These are phyloP conservation scores for Coendou prehensilis DNA, from an alignment of 2,797 vertebrate species.

Conservation along the genomic window DNA sequence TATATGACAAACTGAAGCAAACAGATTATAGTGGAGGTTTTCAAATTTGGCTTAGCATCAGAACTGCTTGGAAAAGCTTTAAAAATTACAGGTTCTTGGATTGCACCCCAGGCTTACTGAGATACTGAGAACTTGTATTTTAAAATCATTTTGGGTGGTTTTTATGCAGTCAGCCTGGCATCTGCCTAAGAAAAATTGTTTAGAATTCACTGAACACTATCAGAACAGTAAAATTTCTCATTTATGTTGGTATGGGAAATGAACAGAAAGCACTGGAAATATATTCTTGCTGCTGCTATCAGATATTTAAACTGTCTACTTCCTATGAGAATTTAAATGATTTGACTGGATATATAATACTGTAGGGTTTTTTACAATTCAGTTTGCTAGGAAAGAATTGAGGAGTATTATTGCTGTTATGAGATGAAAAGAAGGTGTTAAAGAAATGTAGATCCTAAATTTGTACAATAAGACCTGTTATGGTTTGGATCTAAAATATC, in stretches of 20 bases:
- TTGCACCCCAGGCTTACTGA: not conserved
- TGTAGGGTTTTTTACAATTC: not conserved
- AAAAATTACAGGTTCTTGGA: constrained; percentile 24
- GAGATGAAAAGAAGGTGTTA: not conserved
- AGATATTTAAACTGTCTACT: constrained; percentile 2
- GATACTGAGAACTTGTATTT: not conserved
- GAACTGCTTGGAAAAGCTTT: constrained; percentile 33
- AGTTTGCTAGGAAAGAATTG: not conserved
- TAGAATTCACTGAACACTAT: constrained; percentile 43
- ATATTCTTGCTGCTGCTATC: not conserved
- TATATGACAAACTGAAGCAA: not conserved
- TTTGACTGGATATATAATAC: constrained; percentile 30
- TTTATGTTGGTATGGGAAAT: not conserved
- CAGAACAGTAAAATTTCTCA: not conserved
- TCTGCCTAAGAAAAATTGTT: constrained; percentile 54
- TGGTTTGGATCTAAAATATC: not conserved
- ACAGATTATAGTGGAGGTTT: not conserved
- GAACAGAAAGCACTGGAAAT: constrained; percentile 2
- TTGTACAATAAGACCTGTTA: not conserved
- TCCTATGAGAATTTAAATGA: not conserved
- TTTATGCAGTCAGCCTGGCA: not conserved
- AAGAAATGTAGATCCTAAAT: not conserved
- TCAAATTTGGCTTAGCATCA: constrained; percentile 13
- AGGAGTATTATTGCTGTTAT: not conserved
- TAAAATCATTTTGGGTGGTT: constrained; percentile 23